Percentiles rank a stretch among this genome's conserved stretches.
Conservation (phyloP, 2,113 vertebrate genomes). For the Carollia perspicillata region DNA sequence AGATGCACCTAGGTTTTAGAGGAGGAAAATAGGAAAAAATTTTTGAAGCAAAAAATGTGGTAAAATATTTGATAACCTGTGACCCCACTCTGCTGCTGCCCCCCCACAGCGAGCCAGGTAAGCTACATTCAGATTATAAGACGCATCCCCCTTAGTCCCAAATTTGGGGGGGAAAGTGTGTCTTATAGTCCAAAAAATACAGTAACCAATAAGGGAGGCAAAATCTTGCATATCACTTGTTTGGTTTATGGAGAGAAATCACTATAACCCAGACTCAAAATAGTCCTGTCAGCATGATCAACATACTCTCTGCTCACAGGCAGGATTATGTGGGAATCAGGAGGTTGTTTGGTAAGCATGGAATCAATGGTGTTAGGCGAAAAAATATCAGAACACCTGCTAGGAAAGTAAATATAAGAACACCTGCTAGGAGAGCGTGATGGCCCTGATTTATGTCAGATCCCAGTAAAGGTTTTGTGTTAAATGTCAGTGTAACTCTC, state of each 20-base stretch:
- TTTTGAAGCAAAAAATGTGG: no score
- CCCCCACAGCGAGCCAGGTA: no score
- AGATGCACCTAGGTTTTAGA: no score
- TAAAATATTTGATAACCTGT: no score
- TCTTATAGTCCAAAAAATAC: no score
- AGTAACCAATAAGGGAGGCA: background rate
- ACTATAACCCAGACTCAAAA: background rate
- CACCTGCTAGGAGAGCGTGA: background rate
- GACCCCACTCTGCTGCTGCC: no score
- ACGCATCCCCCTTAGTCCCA: no score
- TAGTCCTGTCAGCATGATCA: background rate
- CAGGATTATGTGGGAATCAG: background rate
- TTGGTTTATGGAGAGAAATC: background rate
- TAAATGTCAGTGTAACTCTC: constrained; percentile 2
- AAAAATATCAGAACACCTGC: background rate
- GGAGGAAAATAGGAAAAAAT: no score
- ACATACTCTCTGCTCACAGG: background rate
- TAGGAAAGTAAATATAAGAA: background rate
- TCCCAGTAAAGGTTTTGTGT: background rate
- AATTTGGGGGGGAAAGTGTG: no score
- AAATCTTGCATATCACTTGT: background rate
- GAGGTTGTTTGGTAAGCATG: background rate
- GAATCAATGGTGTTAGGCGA: background rate
- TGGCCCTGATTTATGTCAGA: background rate
- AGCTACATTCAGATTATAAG: no score